Conservation (phyloP, 2,113 vertebrate species). For the Cryptotis parvus region DNA sequence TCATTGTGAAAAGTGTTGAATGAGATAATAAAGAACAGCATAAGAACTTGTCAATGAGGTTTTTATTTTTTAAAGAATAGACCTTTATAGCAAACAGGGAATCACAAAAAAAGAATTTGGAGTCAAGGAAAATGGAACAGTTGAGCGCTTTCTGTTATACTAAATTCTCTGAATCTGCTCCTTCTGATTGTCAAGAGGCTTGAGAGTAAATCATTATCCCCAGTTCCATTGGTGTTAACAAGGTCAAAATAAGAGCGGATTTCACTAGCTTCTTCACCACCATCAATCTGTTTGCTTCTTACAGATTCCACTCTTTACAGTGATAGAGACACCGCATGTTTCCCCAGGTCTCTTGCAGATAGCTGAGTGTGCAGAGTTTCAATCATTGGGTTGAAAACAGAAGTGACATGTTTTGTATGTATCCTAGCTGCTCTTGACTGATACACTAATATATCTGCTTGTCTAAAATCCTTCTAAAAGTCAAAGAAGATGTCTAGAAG, state of each 20-base stretch:
- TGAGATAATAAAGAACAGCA: background rate
- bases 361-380: background rate
- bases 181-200: background rate
- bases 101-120: background rate
- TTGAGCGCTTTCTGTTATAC: background rate
- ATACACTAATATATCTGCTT: background rate
- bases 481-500: slow-evolving; percentile 10
- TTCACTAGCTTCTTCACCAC: background rate
- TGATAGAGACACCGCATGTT: background rate
- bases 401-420: background rate
- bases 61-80: background rate
- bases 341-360: background rate
- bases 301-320: background rate
- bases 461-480: background rate
- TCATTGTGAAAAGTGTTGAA: background rate
- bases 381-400: background rate
- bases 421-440: background rate
- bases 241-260: background rate
- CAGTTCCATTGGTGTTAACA: background rate
- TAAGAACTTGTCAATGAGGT: background rate
- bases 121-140: background rate
- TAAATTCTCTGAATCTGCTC: slow-evolving; percentile 24
- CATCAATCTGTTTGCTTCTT: background rate
- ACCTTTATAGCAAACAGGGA: background rate
- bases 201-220: background rate